phyloP scores from a whole-genome alignment of 2,888 invertebrate genomes.

The Amphipoea lucens region DNA sequence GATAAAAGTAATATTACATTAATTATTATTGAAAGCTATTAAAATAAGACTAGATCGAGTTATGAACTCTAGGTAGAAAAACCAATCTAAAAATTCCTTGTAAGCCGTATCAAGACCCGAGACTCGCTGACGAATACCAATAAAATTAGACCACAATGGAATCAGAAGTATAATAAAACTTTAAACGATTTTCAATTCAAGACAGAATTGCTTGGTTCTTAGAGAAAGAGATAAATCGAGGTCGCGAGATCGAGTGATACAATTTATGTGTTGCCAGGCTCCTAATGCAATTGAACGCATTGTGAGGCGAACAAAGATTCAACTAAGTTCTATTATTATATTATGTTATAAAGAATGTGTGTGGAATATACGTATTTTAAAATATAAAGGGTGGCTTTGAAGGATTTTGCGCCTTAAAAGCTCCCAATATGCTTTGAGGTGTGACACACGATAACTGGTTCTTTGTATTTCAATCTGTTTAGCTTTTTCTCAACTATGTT shows the following conservation, averaged over 20 bases:
- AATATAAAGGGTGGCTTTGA: constrained; percentile 10
- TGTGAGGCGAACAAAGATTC: constrained; percentile 64
- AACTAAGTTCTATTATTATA: constrained; percentile 51
- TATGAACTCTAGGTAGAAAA: background rate
- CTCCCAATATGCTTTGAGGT: background rate
- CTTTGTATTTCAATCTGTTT: background rate
- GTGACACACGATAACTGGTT: background rate
- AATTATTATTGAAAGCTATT: background rate
- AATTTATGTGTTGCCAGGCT: constrained; percentile 75
- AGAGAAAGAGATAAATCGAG: constrained; percentile 68
- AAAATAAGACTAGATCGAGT: constrained; percentile 1
- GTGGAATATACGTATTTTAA: constrained; percentile 16
- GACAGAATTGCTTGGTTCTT: constrained; percentile 62
- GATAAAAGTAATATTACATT: background rate
- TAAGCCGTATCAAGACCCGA: constrained; percentile 10
- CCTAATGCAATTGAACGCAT: constrained; percentile 78
- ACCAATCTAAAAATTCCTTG: constrained; percentile 2
- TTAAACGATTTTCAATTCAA: constrained; percentile 69
- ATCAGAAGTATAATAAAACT: constrained; percentile 58
- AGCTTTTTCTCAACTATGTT: no score
- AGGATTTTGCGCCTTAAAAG: background rate
- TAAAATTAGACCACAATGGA: constrained; percentile 57
- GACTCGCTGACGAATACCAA: constrained; percentile 37
- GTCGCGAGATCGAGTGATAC: constrained; percentile 71
- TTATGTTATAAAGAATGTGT: constrained; percentile 45